Base-by-base conservation (phyloP, 2,888 invertebrate genomes). In the Anodontia alba region DNA sequence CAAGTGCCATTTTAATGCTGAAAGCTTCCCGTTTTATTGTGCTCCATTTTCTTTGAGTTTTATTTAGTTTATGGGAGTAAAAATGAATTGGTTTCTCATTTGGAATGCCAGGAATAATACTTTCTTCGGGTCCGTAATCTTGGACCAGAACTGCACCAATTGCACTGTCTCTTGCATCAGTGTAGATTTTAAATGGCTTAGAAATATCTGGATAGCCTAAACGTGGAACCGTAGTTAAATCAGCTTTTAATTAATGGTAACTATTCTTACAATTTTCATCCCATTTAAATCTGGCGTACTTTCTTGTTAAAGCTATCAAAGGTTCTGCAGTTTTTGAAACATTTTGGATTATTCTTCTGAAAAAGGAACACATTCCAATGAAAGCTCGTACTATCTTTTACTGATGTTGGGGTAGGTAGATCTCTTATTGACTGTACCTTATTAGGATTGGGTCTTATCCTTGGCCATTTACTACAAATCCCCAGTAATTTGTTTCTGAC, bases 401-500 rank as follows among this genome's bases (percentile, higher is more conserved):
- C 76, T 26, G 5, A 46, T 12, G 66, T n/a, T 2, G 73, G 49
- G 7, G 46, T 43, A 10, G 67, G 33, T 1, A 73, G 1, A 1
- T 10, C 29, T 46, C 31, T 46, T 20, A 77, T 80, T 10, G 42
- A 49, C 20, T 66, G 29, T 15, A 73, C 49, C 42, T 78, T 81
- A 1, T 75, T 46, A 0, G 73, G 70, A 20, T 81, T 73, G 12
- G 73, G 68, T 71, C 68, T n/a, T n/a, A n/a, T n/a, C 78, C 81
- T 12, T 71, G 49, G 23, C 66, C 23, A 31, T 42, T 78, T 8
- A 81, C 36, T 15, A 72, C 31, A 38, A 69, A 81, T 0, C 75
- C 81, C 1, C 78, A 17, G 57, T 73, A 76, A 1, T 72, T 76
- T 0, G 78, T 78, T 68, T 81, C 81, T 23, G 69, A n/a, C 62